A percentile compares a stretch with the other conserved stretches of the same genome.
These are phyloP conservation scores for Trichomycterus rosablanca DNA, from an alignment of 2,113 vertebrate species.

Conservation along the genomic window DNA sequence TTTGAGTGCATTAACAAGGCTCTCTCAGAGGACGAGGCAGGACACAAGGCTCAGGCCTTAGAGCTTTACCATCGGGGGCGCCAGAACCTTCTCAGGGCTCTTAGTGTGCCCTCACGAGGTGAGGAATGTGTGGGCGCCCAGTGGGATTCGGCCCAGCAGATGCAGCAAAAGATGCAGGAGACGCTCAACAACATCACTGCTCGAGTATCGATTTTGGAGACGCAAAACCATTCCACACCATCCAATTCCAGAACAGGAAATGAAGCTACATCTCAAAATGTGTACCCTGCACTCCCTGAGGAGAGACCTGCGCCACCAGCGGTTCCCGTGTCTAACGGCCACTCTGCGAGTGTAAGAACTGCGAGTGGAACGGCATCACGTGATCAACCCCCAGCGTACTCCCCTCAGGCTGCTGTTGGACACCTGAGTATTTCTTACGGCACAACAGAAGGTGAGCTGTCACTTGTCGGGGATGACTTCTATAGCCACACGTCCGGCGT, in stretches of 20 bases:
- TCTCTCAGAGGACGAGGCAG: conserved; percentile 80
- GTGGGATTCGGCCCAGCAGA: conserved; percentile 85
- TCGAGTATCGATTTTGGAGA: conserved; percentile 75
- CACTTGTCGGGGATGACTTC: conserved; percentile 81
- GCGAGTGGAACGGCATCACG: conserved; percentile 46
- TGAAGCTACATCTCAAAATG: conserved; percentile 20
- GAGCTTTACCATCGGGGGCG: conserved; percentile 79
- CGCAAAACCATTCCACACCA: conserved; percentile 38
- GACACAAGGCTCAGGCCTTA: conserved; percentile 75
- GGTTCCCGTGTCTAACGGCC: conserved; percentile 30
- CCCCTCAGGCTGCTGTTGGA: conserved; percentile 82
- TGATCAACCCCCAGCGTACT: conserved; percentile 86
- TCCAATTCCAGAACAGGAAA: background rate
- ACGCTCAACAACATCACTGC: conserved; percentile 82
- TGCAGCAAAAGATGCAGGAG: conserved; percentile 93
- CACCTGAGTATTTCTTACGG: conserved; percentile 89
- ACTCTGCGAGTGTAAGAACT: too few species aligned
- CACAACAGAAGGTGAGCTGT: conserved; percentile 84
- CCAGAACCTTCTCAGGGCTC: conserved; percentile 77
- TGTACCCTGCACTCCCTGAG: conserved; percentile 77
- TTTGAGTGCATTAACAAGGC: conserved; percentile 85
- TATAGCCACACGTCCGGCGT: conserved; percentile 70
- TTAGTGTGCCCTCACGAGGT: conserved; percentile 70
- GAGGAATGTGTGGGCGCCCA: conserved; percentile 66
- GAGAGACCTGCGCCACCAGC: conserved; percentile 58